Conservation (phyloP, 2,797 vertebrate genomes). For the Poeciliopsis paucimaculata region DNA sequence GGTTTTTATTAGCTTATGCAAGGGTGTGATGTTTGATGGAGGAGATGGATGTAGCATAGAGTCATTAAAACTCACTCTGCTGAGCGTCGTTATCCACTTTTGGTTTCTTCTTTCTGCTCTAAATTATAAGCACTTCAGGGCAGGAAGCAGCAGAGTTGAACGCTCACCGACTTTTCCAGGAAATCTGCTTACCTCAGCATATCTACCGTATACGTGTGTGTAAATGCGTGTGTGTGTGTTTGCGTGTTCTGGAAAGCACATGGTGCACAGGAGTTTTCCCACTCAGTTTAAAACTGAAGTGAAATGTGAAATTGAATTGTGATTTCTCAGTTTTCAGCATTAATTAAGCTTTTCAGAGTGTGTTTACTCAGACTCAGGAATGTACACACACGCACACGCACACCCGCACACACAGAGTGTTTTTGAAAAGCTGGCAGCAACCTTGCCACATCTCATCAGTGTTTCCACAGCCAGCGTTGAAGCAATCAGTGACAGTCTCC, state of each 20-base stretch:
- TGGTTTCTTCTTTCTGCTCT: slow-evolving; percentile 44
- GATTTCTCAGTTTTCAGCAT: slow-evolving; percentile 20
- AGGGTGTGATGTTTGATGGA: slow-evolving; percentile 17
- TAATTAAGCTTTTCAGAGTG: slow-evolving; percentile 7
- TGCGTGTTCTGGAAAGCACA: slow-evolving; percentile 10
- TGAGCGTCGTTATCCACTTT: slow-evolving; percentile 32
- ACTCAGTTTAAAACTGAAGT: slow-evolving; percentile 33
- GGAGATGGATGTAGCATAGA: slow-evolving; percentile 5
- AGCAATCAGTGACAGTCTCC: slow-evolving; percentile 51
- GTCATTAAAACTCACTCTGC: slow-evolving; percentile 18
- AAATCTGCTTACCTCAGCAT: slow-evolving; percentile 75
- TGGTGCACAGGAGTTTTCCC: slow-evolving; percentile 33
- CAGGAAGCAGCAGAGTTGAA: slow-evolving; percentile 58
- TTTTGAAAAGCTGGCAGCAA: slow-evolving; percentile 49
- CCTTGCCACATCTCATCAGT: slow-evolving; percentile 58
- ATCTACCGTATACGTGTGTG: slow-evolving; percentile 22
- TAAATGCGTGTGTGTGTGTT: not conserved
- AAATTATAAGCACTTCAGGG: slow-evolving; percentile 54
- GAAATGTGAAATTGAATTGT: slow-evolving; percentile 22
- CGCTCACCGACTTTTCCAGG: slow-evolving; percentile 68
- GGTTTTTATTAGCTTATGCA: slow-evolving; percentile 4
- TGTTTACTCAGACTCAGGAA: slow-evolving; percentile 9
- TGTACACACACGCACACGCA: slow-evolving; percentile 18
- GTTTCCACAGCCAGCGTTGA: slow-evolving; percentile 66
- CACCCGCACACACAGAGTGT: slow-evolving; percentile 11